A percentile compares a stretch with the other conserved stretches of the same genome.
Evolutionary conservation across 2,888 invertebrate genomes (phyloP).

Genomic region (Oscheius sp.): DNA sequence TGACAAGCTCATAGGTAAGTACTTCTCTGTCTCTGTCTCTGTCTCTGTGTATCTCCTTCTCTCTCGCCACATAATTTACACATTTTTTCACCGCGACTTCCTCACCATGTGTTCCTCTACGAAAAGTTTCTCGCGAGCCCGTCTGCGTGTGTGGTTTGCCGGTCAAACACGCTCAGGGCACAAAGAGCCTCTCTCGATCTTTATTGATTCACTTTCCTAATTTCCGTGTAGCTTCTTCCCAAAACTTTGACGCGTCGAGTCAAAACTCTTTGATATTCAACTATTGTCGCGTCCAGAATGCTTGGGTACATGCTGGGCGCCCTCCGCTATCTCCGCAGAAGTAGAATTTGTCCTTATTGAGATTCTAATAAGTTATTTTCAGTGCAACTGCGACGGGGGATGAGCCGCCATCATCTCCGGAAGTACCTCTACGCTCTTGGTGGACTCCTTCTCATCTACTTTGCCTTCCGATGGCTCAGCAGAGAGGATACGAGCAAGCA

Average conservation of each 20-base stretch:
- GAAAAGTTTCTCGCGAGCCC: not conserved
- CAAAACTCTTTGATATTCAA: too few relatives aligned
- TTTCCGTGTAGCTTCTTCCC: not conserved
- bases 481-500: constrained; percentile 17
- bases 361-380: constrained; percentile 17
- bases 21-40: not conserved
- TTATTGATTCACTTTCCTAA: not conserved
- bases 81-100: not conserved
- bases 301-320: not conserved
- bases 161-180: not conserved
- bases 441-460: constrained; percentile 54
- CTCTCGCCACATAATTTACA: not conserved
- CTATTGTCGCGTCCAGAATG: too few relatives aligned
- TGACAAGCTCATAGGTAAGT: constrained; percentile 32
- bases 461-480: constrained; percentile 56
- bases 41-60: not conserved
- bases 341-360: not conserved
- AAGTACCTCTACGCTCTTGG: constrained; percentile 61
- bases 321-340: not conserved
- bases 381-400: constrained; percentile 50
- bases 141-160: not conserved
- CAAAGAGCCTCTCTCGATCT: not conserved
- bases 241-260: too few relatives aligned
- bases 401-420: constrained; percentile 50
- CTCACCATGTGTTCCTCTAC: not conserved